Evolutionary conservation across 2,113 vertebrate genomes (phyloP).

Genomic region (Orcinus orca): DNA sequence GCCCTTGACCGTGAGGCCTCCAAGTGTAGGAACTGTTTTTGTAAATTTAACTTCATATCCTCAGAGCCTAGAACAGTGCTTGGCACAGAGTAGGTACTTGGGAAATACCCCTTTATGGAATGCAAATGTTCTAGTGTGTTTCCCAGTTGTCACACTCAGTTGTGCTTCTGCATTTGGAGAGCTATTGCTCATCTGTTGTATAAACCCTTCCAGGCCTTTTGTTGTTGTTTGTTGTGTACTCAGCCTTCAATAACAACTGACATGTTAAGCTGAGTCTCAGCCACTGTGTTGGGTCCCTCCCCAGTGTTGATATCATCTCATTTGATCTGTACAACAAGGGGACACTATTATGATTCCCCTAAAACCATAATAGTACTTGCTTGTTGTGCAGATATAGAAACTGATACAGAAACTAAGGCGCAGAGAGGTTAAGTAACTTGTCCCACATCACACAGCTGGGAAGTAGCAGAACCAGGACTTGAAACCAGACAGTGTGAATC

Average conservation of each 20-base stretch:
- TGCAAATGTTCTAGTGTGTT: not conserved
- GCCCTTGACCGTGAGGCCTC: not conserved
- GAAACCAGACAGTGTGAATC: not conserved
- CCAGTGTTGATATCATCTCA: not conserved
- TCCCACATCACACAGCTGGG: constrained; percentile 21
- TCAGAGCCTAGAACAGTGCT: too few species aligned
- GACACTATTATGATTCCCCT: not conserved
- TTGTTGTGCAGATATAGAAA: not conserved
- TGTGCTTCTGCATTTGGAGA: not conserved
- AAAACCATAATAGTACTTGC: not conserved
- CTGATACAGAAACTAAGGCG: not conserved
- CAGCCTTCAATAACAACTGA: not conserved
- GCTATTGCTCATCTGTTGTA: not conserved
- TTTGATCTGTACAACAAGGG: not conserved
- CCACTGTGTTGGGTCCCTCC: not conserved
- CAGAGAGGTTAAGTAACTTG: not conserved
- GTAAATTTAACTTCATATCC: not conserved
- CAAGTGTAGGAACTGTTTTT: not conserved
- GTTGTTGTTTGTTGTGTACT: not conserved
- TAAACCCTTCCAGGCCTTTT: not conserved
- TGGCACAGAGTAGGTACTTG: not conserved
- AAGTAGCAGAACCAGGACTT: not conserved
- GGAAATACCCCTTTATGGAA: not conserved
- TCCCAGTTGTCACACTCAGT: not conserved
- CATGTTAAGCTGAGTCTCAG: too few species aligned